Evolutionary conservation across 2,888 invertebrate species (phyloP).

Genomic region (Plebejus anna): DNA sequence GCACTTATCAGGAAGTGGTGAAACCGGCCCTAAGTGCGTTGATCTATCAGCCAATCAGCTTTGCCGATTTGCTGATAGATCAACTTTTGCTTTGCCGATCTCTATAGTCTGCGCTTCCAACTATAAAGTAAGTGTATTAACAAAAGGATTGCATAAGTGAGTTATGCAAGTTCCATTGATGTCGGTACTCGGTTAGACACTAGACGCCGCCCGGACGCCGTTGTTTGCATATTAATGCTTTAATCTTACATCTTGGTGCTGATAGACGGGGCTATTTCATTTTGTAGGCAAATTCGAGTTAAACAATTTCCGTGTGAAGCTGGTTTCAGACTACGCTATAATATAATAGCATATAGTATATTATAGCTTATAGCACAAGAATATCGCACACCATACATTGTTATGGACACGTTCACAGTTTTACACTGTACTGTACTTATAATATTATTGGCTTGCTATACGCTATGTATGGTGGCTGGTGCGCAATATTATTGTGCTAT

Average conservation of each 20-base stretch:
- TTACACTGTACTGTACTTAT: no score
- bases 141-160: constrained; percentile 22
- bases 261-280: background rate
- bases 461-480: no score
- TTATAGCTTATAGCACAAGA: no score
- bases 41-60: background rate
- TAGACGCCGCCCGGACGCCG: constrained; percentile 30
- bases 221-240: constrained; percentile 41
- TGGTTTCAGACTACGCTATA: no score
- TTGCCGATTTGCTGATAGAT: background rate
- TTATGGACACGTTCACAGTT: no score
- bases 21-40: background rate
- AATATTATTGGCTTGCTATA: no score
- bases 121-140: constrained; percentile 13
- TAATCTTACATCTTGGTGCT: constrained; percentile 33
- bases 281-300: background rate
- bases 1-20: no score
- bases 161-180: constrained; percentile 26
- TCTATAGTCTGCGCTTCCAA: background rate
- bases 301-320: background rate
- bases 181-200: constrained; percentile 12
- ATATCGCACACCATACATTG: no score
- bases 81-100: no score
- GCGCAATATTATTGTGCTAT: no score
- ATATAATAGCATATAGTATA: no score